Evolutionary conservation across 1,140 invertebrate genomes (phyloP), one percentile per base, ranked within the genome.

Genomic region (Sitophilus oryzae): DNA sequence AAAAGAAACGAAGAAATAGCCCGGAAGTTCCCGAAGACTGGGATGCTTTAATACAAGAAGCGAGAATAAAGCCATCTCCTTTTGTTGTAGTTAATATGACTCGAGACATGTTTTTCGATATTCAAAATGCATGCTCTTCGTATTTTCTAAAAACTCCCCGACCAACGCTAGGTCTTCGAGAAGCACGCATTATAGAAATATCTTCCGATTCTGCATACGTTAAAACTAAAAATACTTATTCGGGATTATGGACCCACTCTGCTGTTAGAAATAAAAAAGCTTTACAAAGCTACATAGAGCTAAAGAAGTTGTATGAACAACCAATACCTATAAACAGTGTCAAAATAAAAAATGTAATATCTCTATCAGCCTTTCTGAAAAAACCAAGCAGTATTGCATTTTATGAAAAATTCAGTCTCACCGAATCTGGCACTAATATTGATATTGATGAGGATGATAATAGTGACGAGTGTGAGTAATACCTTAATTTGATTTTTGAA

Each of bases 41-140:
- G 51, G 50, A 58, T 35, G 16, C 25, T 15, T 11, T 58, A 47
- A 55, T 55, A 18, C 30, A 30, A 3, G 11, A 8, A 11, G 40
- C 44, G 18, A 55, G 34, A 55, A 8, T 25, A 20, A 55, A 55
- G 18, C 52, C 36, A 2, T 23, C 36, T n/a, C 35, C 36, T 48
- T 40, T 55, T 49, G 14, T 21, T 6, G 37, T 48, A 40, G 36
- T 55, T 8, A 55, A 55, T 38, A 40, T 55, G 14, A 18, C 48
- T 6, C 52, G 19, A 9, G 18, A 48, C 18, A 38, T 41, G 9
- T 49, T 55, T 36, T 55, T 49, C 36, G 18, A 55, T 34, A 49
- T 55, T 18, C 23, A 37, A 15, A 11, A 11, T 19, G 41, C 38
- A 6, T 14, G 16, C 21, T 10, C 34, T 10, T 9, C 14, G 15